Conservation (phyloP, 2,113 vertebrate genomes). For the Morone chrysops region DNA sequence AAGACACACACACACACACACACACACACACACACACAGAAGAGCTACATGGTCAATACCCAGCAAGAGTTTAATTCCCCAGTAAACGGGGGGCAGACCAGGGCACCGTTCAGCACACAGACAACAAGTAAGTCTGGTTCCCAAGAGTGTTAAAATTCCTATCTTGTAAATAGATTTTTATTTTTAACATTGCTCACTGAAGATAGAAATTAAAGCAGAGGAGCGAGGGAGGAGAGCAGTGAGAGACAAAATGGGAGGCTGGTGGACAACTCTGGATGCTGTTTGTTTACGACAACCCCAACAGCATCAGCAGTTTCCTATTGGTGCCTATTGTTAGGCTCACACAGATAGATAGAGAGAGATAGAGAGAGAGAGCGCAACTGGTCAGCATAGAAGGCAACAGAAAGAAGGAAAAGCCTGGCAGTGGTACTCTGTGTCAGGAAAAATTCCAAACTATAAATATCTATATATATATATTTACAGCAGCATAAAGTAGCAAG, state of each 20-base stretch:
- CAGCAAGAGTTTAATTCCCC: slow-evolving; percentile 20
- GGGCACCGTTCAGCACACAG: neutral
- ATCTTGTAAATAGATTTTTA: neutral
- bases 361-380: slow-evolving; percentile 3
- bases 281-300: slow-evolving; percentile 40
- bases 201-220: neutral
- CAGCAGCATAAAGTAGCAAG: too few species aligned
- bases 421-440: slow-evolving; percentile 26
- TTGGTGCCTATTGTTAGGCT: slow-evolving; percentile 43
- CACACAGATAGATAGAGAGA: slow-evolving; percentile 35
- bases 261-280: slow-evolving; percentile 60
- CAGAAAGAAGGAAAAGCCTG: slow-evolving; percentile 54
- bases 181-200: neutral
- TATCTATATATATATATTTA: neutral
- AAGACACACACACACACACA: neutral
- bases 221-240: neutral
- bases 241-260: neutral
- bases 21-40: slow-evolving; percentile 6
- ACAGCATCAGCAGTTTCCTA: slow-evolving; percentile 64
- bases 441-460: neutral
- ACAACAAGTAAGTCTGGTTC: neutral
- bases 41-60: slow-evolving; percentile 10
- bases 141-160: neutral
- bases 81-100: neutral
- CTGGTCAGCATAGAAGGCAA: slow-evolving; percentile 63